Percentiles rank a stretch among this genome's conserved stretches.
Evolutionary conservation across 1,140 invertebrate species (phyloP).

Genomic region (Homarus americanus): DNA sequence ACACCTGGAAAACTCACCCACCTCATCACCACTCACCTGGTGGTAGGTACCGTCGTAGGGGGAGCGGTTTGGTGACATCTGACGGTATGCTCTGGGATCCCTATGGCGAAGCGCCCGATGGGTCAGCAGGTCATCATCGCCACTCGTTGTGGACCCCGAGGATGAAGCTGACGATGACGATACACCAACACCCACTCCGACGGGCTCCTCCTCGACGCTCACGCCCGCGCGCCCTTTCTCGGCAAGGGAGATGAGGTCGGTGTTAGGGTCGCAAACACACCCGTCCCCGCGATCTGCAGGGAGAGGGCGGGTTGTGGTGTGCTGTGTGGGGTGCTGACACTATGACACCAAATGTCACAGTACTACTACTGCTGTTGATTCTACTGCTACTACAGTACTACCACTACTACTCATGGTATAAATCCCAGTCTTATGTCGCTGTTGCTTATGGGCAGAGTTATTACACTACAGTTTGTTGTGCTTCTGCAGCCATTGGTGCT

Average conservation of each 20-base stretch:
- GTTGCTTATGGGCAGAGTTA: too few relatives aligned
- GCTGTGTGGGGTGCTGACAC: too few relatives aligned
- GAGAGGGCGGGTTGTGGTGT: neutral
- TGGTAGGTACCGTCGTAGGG: slow-evolving; percentile 59
- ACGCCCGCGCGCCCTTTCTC: slow-evolving; percentile 81
- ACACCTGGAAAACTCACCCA: neutral
- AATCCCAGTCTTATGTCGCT: too few relatives aligned
- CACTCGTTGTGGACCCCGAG: slow-evolving; percentile 77
- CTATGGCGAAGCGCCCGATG: slow-evolving; percentile 75
- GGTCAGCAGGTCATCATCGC: slow-evolving; percentile 76
- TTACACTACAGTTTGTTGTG: too few relatives aligned
- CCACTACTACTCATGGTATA: too few relatives aligned
- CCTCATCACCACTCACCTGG: slow-evolving; percentile 51
- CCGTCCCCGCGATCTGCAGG: slow-evolving; percentile 17
- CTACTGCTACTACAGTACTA: too few relatives aligned
- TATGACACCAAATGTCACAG: too few relatives aligned
- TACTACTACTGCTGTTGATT: too few relatives aligned
- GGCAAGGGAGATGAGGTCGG: slow-evolving; percentile 81
- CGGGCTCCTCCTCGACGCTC: slow-evolving; percentile 38
- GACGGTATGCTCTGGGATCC: slow-evolving; percentile 69
- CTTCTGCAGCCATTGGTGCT: too few relatives aligned
- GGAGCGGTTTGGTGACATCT: slow-evolving; percentile 63
- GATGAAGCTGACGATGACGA: slow-evolving; percentile 76
- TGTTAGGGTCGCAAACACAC: slow-evolving; percentile 60
- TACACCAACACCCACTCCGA: slow-evolving; percentile 69